Percentiles rank a stretch among this genome's conserved stretches.
Evolutionary conservation across 1,140 invertebrate species (phyloP).

Genomic region (Coelopa frigida): DNA sequence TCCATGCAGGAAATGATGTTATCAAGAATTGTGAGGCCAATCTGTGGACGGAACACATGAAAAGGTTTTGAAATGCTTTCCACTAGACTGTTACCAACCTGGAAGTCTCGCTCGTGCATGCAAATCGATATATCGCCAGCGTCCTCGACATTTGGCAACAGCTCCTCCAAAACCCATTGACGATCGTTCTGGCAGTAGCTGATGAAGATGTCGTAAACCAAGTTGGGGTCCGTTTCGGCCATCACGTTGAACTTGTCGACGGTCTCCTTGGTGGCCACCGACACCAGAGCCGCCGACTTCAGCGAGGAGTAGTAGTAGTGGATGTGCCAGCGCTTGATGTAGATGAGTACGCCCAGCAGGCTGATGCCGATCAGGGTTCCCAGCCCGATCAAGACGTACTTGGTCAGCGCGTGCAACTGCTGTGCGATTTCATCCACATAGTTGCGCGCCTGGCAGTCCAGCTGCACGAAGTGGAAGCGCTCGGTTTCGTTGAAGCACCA

Average conservation of each 20-base stretch:
- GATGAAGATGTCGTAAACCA: constrained; percentile 54
- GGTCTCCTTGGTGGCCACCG: constrained; percentile 23
- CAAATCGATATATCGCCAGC: constrained; percentile 51
- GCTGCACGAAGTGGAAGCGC: constrained; percentile 22
- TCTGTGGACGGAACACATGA: constrained; percentile 30
- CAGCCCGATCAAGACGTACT: constrained; percentile 21
- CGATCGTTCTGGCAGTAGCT: constrained; percentile 57
- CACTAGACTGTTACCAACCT: constrained; percentile 38
- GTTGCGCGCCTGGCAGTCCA: constrained; percentile 19
- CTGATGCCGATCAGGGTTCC: constrained; percentile 30
- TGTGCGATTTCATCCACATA: constrained; percentile 13
- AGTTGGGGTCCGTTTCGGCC: constrained; percentile 19
- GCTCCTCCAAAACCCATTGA: constrained; percentile 52
- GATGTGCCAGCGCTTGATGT: constrained; percentile 48
- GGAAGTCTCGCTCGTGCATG: constrained; percentile 58
- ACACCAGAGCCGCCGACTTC: constrained; percentile 47
- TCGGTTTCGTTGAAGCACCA: constrained; percentile 40
- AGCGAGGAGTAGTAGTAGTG: constrained; percentile 52
- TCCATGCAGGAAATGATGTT: constrained; percentile 61
- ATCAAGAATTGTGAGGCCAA: constrained; percentile 54
- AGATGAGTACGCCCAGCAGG: constrained; percentile 34
- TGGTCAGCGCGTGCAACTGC: constrained; percentile 19
- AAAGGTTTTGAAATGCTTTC: background rate
- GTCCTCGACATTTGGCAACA: constrained; percentile 53
- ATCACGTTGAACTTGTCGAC: constrained; percentile 21